These are phyloP conservation scores for Monochamus alternatus DNA, from an alignment of 2,888 invertebrate species.

Conservation along the genomic window DNA sequence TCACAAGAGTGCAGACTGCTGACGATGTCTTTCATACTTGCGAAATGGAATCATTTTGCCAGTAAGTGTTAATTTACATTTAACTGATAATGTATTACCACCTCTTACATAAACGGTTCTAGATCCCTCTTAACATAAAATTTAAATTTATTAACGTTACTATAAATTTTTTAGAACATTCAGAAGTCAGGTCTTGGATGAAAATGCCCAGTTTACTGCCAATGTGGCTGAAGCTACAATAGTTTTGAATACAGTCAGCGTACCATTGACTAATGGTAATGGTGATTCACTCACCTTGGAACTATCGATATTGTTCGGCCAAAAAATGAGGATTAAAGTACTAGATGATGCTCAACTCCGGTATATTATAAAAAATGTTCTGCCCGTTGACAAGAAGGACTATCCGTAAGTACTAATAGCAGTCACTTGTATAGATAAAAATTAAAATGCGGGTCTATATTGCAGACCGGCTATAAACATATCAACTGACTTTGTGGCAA, in stretches of 20 bases:
- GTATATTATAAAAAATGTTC: background rate
- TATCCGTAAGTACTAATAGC: too few species aligned
- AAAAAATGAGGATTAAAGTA: background rate
- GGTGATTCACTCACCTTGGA: background rate
- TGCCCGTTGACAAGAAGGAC: too few species aligned
- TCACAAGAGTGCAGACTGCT: background rate
- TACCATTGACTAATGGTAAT: slow-evolving; percentile 3
- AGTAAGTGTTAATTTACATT: too few species aligned
- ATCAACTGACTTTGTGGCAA: background rate
- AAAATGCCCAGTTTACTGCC: background rate
- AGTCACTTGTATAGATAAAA: too few species aligned
- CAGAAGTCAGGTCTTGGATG: background rate
- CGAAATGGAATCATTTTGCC: too few species aligned
- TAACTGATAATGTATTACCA: too few species aligned
- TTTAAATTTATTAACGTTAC: too few species aligned
- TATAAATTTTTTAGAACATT: background rate
- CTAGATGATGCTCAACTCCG: background rate
- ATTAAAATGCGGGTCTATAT: background rate
- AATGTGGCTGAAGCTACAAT: background rate
- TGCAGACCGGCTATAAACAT: background rate
- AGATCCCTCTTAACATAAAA: too few species aligned
- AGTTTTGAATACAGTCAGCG: background rate
- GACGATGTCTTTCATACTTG: too few species aligned
- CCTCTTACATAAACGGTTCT: too few species aligned
- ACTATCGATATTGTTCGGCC: background rate